These are phyloP conservation scores for Lonchura striata DNA, from an alignment of 2,113 vertebrate species.

Conservation along the genomic window DNA sequence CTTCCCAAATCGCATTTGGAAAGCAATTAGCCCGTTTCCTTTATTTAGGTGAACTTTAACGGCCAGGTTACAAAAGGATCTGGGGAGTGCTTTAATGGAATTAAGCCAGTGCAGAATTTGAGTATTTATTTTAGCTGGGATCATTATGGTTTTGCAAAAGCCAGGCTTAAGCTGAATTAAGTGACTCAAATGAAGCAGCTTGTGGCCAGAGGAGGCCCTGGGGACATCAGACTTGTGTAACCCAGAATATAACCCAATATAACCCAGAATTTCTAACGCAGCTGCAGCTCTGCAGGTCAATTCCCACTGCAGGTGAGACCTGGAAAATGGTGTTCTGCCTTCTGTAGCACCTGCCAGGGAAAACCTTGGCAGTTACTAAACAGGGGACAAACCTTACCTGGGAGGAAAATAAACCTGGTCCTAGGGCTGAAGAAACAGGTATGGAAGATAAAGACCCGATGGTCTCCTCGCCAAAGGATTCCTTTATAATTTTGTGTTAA, in stretches of 20 bases:
- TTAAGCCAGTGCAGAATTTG: neutral
- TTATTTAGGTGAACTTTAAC: neutral
- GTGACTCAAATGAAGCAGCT: conserved; percentile 31
- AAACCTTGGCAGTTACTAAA: neutral
- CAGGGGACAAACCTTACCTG: neutral
- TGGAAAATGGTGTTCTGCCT: neutral
- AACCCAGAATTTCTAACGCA: neutral
- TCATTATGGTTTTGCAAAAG: conserved; percentile 18
- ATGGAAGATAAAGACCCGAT: neutral
- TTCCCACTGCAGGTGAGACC: neutral
- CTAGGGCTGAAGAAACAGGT: neutral
- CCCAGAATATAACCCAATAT: neutral
- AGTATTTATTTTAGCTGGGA: neutral
- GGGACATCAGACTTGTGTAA: neutral
- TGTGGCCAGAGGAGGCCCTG: neutral
- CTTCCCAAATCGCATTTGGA: neutral
- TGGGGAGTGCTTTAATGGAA: neutral
- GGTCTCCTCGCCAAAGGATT: neutral
- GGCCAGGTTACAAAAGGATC: neutral
- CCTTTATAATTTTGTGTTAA: neutral
- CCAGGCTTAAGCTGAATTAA: conserved; percentile 38
- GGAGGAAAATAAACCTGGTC: neutral
- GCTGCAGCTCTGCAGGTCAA: neutral
- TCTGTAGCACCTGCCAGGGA: neutral
- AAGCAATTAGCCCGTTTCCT: neutral